Evolutionary conservation across 2,797 vertebrate genomes (phyloP).

Genomic region (Sebastes hubbsi): DNA sequence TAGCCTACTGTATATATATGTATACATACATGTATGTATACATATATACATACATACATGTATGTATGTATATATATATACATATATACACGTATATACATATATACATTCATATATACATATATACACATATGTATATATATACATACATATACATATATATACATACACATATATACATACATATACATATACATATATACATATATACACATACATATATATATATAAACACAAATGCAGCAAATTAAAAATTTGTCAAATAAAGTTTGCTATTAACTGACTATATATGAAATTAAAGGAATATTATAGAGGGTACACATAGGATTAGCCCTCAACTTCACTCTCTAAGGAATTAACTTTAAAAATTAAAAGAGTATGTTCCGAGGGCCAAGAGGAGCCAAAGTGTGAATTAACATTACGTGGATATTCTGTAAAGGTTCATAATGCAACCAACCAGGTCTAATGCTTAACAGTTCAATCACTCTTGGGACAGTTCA

Average conservation of each 20-base stretch:
- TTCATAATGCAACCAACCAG: neutral
- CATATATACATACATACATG: accelerated
- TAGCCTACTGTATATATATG: neutral
- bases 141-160: accelerated
- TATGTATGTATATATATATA: accelerated
- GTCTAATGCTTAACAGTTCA: neutral
- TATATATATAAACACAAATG: neutral
- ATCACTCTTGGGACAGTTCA: neutral
- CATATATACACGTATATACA: accelerated
- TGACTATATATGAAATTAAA: neutral
- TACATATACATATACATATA: accelerated
- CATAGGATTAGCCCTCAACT: neutral
- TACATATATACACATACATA: accelerated
- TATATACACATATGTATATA: accelerated
- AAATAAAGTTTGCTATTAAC: neutral
- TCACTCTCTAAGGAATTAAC: neutral
- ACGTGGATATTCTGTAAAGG: neutral
- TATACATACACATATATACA: accelerated
- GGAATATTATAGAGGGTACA: neutral
- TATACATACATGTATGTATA: no score
- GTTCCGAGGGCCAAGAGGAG: neutral
- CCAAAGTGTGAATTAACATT: neutral
- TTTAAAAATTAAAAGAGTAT: neutral
- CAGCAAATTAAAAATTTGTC: neutral
- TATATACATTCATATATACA: accelerated